Evolutionary conservation across 2,113 vertebrate genomes (phyloP), one percentile per base, ranked within the genome.

Genomic region (Rhea pennata): DNA sequence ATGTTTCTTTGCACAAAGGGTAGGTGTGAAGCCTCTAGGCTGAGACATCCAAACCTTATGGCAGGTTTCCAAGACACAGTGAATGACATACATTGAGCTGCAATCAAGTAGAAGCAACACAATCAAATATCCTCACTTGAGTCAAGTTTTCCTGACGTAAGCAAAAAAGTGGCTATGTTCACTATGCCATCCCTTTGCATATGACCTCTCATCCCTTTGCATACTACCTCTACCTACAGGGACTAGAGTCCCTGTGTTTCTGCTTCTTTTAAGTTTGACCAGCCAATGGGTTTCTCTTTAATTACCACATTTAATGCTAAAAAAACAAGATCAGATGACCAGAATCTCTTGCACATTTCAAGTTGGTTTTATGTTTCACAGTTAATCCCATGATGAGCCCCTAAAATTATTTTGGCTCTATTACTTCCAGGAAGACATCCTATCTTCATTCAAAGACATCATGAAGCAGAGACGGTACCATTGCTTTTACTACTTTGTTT

Each of bases 41-140:
- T 70, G 31, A 21, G 29, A 36, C 3, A 44, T 2, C 5, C 20
- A 87, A 27, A n/a, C 3, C 2, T 44, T 50, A 22, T 2, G 9
- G 9, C 51, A 12, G 7, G 10, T 40, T 33, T 82, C 59, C 51
- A 10, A 65, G 20, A 12, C 12, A 4, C 12, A 31, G 23, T 44
- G n/a, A 40, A 5, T 20, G 13, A 39, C 44, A 74, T 8, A 5
- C 0, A 0, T 15, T 29, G 58, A 50, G 66, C 9, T 61, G 20
- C 33, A 22, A 42, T 2, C 36, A 51, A 80, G 20, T 16, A 73
- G 40, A 87, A 58, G 23, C 15, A 40, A 46, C 24, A 56, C 9
- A 46, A 44, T 3, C 33, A 79, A 76, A 73, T 6, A 59, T 42
- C 26, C 7, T 77, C 66, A 8, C 26, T 62, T 7, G 44, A 1